Base-by-base conservation (phyloP, 2,797 vertebrate species). In the Myiothlypis chrysogaster region DNA sequence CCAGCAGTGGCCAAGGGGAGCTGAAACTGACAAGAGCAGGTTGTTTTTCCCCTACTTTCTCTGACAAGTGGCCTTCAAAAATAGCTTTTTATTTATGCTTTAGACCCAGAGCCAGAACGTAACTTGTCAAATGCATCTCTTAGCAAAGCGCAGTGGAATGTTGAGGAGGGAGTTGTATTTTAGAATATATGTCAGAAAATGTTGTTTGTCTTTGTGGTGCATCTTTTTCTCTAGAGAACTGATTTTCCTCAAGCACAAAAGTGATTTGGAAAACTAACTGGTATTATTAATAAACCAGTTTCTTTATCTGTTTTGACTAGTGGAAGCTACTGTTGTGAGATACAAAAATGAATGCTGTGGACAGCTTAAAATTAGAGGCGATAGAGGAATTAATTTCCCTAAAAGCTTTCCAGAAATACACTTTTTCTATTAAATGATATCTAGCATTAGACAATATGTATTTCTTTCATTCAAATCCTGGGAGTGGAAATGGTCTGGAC, bases 31-130 rank as follows among this genome's bases (percentile, higher is more conserved):
- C 0, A 2, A 53, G 8, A 57, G 6, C 12, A 11, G 19, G 6
- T 27, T 55, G 18, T 12, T n/a, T 34, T 1, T 3, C 5, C 20
- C 4, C 0, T 10, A 2, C 7, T 80, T 92, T 52, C 4, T 53
- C 25, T 88, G 85, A 69, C 35, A 75, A 57, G 71, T 41, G 19
- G 7, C 28, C 57, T 49, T 83, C 3, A 25, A 66, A 91, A 86
- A 79, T 47, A 34, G 39, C n/a, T 15, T 61, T 61, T 83, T 5
- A n/a, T 71, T 75, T 86, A 23, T 86, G 18, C 59, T 78, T 78
- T 61, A 65, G 43, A 68, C 14, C 7, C 30, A 50, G n/a, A 80
- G 55, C 46, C 43, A 68, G 61, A 30, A 30, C 8, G 1, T 77
- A 57, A 81, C 66, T 82, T 4, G 25, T 46, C 10, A 75, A 41